Conservation (phyloP, 2,888 invertebrate species). For the Marasmarcha lunaedactyla region DNA sequence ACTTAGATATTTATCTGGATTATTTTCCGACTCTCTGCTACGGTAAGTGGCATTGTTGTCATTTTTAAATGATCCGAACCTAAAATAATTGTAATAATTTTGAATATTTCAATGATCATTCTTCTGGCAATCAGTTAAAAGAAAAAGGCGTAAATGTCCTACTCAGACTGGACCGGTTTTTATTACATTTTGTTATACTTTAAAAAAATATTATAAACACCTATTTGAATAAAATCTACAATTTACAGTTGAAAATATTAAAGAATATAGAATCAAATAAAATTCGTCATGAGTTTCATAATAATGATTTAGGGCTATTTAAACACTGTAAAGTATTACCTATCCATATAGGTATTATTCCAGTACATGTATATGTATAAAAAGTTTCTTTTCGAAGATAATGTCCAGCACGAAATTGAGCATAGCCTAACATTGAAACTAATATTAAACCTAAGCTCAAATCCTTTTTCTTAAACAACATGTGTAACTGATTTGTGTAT, state of each 20-base stretch:
- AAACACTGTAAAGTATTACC: too few relatives aligned
- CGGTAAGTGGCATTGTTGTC: neutral
- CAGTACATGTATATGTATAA: too few relatives aligned
- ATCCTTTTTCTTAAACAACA: too few relatives aligned
- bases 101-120: neutral
- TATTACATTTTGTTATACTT: neutral
- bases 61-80: neutral
- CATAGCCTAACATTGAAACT: too few relatives aligned
- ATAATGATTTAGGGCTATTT: too few relatives aligned
- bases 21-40: slow-evolving; percentile 2
- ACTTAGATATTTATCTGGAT: slow-evolving; percentile 4
- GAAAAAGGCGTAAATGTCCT: neutral
- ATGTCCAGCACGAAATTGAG: too few relatives aligned
- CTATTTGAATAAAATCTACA: neutral
- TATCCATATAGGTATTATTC: neutral
- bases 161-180: neutral
- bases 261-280: too few relatives aligned
- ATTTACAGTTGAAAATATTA: too few relatives aligned
- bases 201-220: neutral
- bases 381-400: too few relatives aligned
- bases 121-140: neutral
- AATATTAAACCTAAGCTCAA: too few relatives aligned
- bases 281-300: too few relatives aligned
- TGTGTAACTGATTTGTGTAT: too few relatives aligned
- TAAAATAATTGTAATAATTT: neutral